Percentiles rank a stretch among this genome's conserved stretches.
Conservation (phyloP, 2,113 vertebrate genomes). For the Brachyhypopomus occidentalis region DNA sequence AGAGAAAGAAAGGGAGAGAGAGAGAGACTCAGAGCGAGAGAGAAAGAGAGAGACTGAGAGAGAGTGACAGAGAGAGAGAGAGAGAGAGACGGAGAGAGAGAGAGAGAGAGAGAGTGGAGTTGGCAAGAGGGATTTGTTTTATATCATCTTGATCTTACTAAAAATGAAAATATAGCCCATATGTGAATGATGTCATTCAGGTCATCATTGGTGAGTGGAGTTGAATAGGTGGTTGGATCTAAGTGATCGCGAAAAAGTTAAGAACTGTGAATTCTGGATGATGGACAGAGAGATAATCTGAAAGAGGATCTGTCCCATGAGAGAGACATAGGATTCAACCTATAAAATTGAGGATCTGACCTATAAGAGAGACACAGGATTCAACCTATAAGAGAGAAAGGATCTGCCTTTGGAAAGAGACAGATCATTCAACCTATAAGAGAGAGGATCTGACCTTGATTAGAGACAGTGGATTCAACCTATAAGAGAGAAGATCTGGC, state of each 20-base stretch:
- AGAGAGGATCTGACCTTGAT: too few species aligned
- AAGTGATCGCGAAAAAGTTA: conserved; percentile 12
- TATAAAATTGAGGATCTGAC: too few species aligned
- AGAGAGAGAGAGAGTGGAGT: too few species aligned
- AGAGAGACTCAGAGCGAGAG: background rate
- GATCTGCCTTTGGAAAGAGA: too few species aligned
- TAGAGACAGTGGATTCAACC: too few species aligned
- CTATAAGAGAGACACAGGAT: too few species aligned
- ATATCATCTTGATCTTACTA: conserved; percentile 31
- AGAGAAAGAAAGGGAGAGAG: background rate
- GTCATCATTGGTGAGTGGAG: background rate
- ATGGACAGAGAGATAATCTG: background rate
- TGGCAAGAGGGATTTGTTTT: conserved; percentile 24
- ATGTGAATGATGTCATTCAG: background rate
- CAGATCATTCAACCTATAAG: too few species aligned
- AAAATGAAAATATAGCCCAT: conserved; percentile 36
- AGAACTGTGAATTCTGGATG: conserved; percentile 6
- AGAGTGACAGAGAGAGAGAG: background rate
- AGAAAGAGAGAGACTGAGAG: conserved; percentile 1
- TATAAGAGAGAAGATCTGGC: conserved; percentile 17
- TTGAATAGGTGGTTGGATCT: conserved; percentile 23
- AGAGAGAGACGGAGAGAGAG: background rate
- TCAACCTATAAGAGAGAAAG: too few species aligned
- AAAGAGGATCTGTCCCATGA: conserved; percentile 22
- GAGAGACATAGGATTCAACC: conserved; percentile 17